Evolutionary conservation across 2,888 invertebrate species (phyloP).

Genomic region (Diplolepis rosae): DNA sequence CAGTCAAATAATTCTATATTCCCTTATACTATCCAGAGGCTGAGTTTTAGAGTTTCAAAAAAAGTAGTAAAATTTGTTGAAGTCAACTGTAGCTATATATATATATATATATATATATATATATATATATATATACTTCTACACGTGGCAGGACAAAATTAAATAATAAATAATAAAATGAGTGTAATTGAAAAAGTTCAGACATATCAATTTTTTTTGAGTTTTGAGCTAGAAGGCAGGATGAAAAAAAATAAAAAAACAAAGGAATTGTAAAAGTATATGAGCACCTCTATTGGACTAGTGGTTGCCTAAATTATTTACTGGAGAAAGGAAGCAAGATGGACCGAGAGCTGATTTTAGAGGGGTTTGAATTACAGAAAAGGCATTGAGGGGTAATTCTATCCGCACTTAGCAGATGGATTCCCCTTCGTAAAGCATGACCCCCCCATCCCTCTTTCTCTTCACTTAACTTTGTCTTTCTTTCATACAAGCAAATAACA

Average conservation of each 20-base stretch:
- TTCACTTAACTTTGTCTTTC: slow-evolving; percentile 35
- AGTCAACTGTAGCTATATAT: no score
- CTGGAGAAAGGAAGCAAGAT: slow-evolving; percentile 48
- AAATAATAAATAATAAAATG: no score
- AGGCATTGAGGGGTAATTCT: slow-evolving; percentile 57
- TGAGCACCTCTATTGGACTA: slow-evolving; percentile 47
- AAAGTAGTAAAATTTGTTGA: no score
- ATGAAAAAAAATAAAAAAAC: slow-evolving; percentile 1
- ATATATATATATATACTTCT: no score
- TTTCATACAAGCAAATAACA: slow-evolving; percentile 46
- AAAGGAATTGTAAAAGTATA: slow-evolving; percentile 26
- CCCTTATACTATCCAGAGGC: no score
- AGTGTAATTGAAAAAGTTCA: neutral
- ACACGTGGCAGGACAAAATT: no score
- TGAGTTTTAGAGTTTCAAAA: no score
- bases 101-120: no score
- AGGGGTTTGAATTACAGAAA: slow-evolving; percentile 35
- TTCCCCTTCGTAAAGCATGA: slow-evolving; percentile 55
- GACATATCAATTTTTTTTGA: neutral
- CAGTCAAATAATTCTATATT: no score
- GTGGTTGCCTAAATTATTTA: slow-evolving; percentile 53
- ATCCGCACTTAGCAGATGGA: slow-evolving; percentile 62
- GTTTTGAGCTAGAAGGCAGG: no score
- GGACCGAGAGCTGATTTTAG: slow-evolving; percentile 41
- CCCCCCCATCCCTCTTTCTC: slow-evolving; percentile 36